Evolutionary conservation across 2,888 invertebrate genomes (phyloP).

Genomic region (Asteroscopus sphinx): DNA sequence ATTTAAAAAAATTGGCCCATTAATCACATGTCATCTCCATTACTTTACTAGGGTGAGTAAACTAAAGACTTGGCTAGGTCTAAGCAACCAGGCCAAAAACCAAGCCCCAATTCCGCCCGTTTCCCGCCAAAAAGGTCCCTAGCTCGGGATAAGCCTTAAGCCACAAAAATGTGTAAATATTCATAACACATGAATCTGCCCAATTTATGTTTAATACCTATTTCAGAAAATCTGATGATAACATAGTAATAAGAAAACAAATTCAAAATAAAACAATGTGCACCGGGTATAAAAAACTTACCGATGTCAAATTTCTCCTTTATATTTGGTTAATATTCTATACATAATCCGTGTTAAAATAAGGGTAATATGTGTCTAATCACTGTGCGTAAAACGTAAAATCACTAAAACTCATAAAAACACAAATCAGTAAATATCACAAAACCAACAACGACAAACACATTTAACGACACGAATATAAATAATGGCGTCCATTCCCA

Average conservation of each 20-base stretch:
- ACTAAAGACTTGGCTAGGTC: no score
- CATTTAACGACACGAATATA: constrained; percentile 42
- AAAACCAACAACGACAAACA: constrained; percentile 5
- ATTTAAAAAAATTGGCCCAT: no score
- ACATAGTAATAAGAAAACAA: not conserved
- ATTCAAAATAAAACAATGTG: constrained; percentile 20
- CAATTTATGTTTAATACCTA: no score
- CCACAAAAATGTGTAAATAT: no score
- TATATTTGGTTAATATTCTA: constrained; percentile 14
- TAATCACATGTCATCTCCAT: no score
- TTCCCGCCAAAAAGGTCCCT: no score
- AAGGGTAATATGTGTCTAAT: constrained; percentile 5
- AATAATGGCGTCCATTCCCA: constrained; percentile 49
- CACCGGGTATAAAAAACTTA: constrained; percentile 51
- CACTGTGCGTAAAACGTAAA: constrained; percentile 13
- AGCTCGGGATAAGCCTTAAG: no score
- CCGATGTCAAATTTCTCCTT: constrained; percentile 62
- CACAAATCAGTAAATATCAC: constrained; percentile 6
- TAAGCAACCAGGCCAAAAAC: no score
- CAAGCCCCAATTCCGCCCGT: no score
- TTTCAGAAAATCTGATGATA: not conserved
- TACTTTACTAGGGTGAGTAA: no score
- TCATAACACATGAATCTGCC: no score
- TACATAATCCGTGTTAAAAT: constrained; percentile 43
- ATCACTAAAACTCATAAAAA: constrained; percentile 2